Conservation (phyloP, 2,888 invertebrate genomes). For the Malthinus flaveolus region DNA sequence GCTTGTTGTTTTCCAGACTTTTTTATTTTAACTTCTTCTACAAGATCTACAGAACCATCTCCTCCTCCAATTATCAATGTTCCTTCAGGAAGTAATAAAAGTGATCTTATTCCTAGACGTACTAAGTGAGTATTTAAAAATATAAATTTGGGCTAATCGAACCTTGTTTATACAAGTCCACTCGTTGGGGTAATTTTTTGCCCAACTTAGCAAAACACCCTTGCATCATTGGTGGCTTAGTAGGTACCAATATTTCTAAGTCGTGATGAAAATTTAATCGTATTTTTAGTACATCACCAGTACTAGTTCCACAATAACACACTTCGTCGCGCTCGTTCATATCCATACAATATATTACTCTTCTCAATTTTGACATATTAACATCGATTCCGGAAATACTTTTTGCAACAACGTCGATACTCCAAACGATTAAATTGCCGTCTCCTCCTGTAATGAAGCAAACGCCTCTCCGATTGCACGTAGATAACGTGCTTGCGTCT, state of each 20-base stretch:
- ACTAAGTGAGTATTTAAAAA: not conserved
- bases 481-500: conserved; percentile 50
- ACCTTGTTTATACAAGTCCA: conserved; percentile 64
- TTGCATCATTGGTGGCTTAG: conserved; percentile 62
- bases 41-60: conserved; percentile 77
- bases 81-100: conserved; percentile 64
- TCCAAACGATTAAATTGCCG: conserved; percentile 67
- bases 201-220: conserved; percentile 72
- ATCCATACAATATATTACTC: conserved; percentile 74
- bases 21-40: conserved; percentile 53
- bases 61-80: conserved; percentile 80
- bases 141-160: conserved; percentile 5
- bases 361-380: conserved; percentile 74
- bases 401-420: conserved; percentile 68
- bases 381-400: conserved; percentile 75
- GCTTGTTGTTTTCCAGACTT: conserved; percentile 14
- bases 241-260: conserved; percentile 56
- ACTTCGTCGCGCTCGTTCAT: conserved; percentile 71
- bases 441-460: conserved; percentile 78
- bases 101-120: conserved; percentile 64
- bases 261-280: conserved; percentile 66
- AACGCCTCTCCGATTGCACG: conserved; percentile 62
- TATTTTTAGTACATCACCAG: conserved; percentile 73
- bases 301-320: conserved; percentile 83
- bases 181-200: conserved; percentile 58